These are phyloP conservation scores for Chloroceryle inda DNA, from an alignment of 2,797 vertebrate genomes.

Conservation along the genomic window DNA sequence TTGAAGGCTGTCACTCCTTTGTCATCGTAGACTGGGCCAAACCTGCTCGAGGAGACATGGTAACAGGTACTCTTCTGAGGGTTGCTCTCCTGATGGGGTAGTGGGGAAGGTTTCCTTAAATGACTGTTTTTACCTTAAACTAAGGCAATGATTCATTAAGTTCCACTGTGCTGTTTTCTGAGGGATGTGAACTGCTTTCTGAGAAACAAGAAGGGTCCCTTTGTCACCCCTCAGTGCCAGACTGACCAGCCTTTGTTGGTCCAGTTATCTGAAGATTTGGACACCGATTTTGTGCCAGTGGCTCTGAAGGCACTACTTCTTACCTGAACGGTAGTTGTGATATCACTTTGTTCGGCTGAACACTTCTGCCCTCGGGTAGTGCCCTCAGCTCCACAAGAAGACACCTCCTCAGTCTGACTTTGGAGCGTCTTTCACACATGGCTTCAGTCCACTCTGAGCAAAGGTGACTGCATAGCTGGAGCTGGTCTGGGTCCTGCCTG, in stretches of 20 bases:
- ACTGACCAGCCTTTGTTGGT: neutral
- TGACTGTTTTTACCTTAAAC: neutral
- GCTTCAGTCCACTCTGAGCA: neutral
- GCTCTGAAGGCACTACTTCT: neutral
- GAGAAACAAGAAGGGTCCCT: neutral
- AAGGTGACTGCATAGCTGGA: neutral
- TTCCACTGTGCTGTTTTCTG: neutral
- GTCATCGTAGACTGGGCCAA: slow-evolving; percentile 96
- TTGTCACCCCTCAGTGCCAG: neutral
- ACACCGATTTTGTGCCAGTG: neutral
- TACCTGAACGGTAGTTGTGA: neutral
- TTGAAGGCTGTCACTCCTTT: slow-evolving; percentile 98
- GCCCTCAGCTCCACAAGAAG: neutral
- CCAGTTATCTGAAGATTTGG: neutral
- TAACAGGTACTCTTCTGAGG: slow-evolving; percentile 87
- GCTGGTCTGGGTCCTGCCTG: neutral
- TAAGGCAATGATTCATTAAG: neutral
- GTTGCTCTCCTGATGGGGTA: neutral
- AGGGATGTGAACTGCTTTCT: neutral
- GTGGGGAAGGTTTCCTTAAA: neutral
- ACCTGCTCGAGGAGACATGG: slow-evolving; percentile 90
- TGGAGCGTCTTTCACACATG: neutral
- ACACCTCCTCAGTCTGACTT: neutral
- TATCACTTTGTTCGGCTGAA: neutral
- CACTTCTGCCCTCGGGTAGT: neutral